Percentiles rank a stretch among this genome's conserved stretches.
phyloP scores from a whole-genome alignment of 2,888 invertebrate species.

The Blera fallax region DNA sequence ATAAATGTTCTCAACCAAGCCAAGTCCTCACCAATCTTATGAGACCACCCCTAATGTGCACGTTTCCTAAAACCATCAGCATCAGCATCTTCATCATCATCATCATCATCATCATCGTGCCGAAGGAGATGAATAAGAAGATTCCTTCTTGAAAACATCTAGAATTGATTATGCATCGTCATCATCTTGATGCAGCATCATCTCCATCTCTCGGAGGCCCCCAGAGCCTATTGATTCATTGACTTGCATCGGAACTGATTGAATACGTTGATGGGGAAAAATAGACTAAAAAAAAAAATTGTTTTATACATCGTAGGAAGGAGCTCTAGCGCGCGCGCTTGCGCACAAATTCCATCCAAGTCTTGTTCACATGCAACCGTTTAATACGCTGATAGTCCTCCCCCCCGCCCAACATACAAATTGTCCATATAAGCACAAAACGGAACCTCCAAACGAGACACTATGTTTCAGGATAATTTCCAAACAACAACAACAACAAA shows the following conservation, averaged over 20 bases:
- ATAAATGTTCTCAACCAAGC: conserved; percentile 24
- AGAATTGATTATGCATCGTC: conserved; percentile 50
- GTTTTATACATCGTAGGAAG: background rate
- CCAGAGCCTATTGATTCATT: conserved; percentile 57
- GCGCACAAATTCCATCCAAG: conserved; percentile 48
- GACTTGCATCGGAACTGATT: conserved; percentile 42
- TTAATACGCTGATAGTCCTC: conserved; percentile 41
- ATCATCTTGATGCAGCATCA: conserved; percentile 41
- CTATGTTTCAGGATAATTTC: conserved; percentile 42
- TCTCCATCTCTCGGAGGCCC: conserved; percentile 18
- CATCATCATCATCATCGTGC: background rate
- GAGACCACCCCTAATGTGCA: conserved; percentile 56
- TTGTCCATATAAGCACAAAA: conserved; percentile 54
- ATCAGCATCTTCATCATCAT: too few relatives aligned
- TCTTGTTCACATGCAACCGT: conserved; percentile 63
- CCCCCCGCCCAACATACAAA: conserved; percentile 32
- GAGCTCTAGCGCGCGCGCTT: background rate
- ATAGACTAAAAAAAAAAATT: background rate
- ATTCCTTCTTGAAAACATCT: background rate
- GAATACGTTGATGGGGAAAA: conserved; percentile 10
- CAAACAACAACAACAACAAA: background rate
- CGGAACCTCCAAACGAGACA: conserved; percentile 41
- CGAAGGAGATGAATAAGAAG: conserved; percentile 4
- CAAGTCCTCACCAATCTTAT: background rate
- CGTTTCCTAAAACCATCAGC: conserved; percentile 25